phyloP scores from a whole-genome alignment of 2,888 invertebrate species.

The Noctuana brunneofusca region DNA sequence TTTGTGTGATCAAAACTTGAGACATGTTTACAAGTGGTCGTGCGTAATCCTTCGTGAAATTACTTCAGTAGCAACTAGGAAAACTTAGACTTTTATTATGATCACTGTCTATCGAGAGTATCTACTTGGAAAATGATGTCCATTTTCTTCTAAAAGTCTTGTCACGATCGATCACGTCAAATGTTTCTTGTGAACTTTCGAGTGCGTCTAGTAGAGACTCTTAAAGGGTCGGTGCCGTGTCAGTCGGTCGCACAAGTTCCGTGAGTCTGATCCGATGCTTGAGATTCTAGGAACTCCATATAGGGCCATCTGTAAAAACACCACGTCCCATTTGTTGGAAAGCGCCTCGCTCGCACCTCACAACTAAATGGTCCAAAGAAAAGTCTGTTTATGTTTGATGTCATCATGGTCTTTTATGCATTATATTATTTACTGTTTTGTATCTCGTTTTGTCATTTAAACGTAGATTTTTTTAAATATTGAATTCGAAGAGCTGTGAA shows the following conservation, averaged over 20 bases:
- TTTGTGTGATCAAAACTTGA: slow-evolving; percentile 18
- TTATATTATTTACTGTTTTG: too few relatives aligned
- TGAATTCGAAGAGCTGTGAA: too few relatives aligned
- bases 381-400: too few relatives aligned
- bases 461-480: too few relatives aligned
- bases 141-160: slow-evolving; percentile 5
- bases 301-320: slow-evolving; percentile 39
- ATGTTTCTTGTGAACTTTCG: slow-evolving; percentile 26
- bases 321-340: slow-evolving; percentile 37
- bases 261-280: slow-evolving; percentile 65
- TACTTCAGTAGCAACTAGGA: not conserved
- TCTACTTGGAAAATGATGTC: too few relatives aligned
- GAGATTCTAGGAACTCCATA: slow-evolving; percentile 58
- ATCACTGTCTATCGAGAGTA: too few relatives aligned
- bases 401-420: not conserved
- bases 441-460: too few relatives aligned
- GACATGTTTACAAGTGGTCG: slow-evolving; percentile 12
- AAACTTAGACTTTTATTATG: too few relatives aligned
- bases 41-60: not conserved
- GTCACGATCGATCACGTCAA: slow-evolving; percentile 16
- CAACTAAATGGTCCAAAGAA: slow-evolving; percentile 43
- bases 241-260: slow-evolving; percentile 70
- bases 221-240: slow-evolving; percentile 57
- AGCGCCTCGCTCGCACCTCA: slow-evolving; percentile 45
- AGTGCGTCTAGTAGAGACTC: slow-evolving; percentile 20